These are phyloP conservation scores for Calcarius lapponicus DNA, from an alignment of 2,797 vertebrate genomes.

Conservation along the genomic window DNA sequence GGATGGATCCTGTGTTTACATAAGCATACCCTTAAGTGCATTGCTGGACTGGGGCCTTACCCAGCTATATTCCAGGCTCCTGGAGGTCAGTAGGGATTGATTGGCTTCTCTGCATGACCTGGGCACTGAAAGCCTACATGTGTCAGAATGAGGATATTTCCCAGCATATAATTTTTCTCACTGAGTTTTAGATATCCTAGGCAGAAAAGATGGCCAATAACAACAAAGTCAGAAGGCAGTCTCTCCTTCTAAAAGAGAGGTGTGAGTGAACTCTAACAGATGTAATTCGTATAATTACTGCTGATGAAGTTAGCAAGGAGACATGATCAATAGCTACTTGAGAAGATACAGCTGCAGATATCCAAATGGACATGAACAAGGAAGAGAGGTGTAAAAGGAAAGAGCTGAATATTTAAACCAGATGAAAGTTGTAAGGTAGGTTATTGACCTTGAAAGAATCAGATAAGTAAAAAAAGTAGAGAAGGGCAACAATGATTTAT, in stretches of 20 bases:
- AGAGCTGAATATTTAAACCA: conserved; percentile 64
- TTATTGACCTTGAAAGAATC: conserved; percentile 60
- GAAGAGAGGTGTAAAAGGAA: conserved; percentile 50
- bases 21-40: conserved; percentile 29
- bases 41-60: conserved; percentile 3
- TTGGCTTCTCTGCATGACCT: background rate
- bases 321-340: conserved; percentile 49
- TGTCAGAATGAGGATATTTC: background rate
- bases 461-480: conserved; percentile 12
- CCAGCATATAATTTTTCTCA: background rate
- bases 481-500: conserved; percentile 48
- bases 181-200: background rate
- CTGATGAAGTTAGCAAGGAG: conserved; percentile 61
- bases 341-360: conserved; percentile 45
- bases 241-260: background rate
- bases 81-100: conserved; percentile 25
- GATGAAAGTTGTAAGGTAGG: conserved; percentile 46
- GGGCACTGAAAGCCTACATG: background rate
- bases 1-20: background rate
- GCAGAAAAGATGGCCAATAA: background rate
- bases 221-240: background rate
- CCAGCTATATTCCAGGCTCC: background rate
- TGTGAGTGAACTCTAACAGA: conserved; percentile 3
- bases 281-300: conserved; percentile 19
- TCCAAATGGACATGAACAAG: conserved; percentile 18